Conservation (phyloP, 2,888 invertebrate species). For the Pseudococcus longispinus region DNA sequence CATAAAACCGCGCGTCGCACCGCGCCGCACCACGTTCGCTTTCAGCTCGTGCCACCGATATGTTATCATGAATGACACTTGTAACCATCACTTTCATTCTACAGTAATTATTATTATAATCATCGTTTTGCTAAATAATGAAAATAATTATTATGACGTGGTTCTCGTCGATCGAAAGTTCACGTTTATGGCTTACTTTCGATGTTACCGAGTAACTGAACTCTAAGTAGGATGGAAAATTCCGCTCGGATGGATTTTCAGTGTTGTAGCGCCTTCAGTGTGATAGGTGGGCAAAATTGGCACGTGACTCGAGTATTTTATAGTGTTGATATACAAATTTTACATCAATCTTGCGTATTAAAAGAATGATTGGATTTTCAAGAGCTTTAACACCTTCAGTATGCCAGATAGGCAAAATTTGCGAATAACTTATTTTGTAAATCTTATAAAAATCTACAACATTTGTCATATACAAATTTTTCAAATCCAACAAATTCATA, state of each 20-base stretch:
- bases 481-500: too few relatives aligned
- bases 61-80: neutral
- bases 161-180: neutral
- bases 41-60: slow-evolving; percentile 25
- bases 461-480: too few relatives aligned
- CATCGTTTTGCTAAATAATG: neutral
- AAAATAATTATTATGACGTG: neutral
- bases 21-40: neutral
- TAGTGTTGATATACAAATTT: too few relatives aligned
- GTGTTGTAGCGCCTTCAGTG: neutral
- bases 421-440: too few relatives aligned
- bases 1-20: neutral
- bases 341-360: too few relatives aligned
- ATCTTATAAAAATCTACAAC: too few relatives aligned
- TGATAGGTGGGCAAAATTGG: neutral
- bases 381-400: too few relatives aligned
- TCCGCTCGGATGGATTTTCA: neutral
- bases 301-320: neutral
- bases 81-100: slow-evolving; percentile 16
- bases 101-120: neutral
- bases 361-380: too few relatives aligned
- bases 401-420: too few relatives aligned
- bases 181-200: neutral
- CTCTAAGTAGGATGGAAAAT: neutral
- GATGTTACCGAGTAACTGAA: neutral